These are phyloP conservation scores for Scelioninae gen. 1 DNA, from an alignment of 2,888 invertebrate species.

Conservation along the genomic window DNA sequence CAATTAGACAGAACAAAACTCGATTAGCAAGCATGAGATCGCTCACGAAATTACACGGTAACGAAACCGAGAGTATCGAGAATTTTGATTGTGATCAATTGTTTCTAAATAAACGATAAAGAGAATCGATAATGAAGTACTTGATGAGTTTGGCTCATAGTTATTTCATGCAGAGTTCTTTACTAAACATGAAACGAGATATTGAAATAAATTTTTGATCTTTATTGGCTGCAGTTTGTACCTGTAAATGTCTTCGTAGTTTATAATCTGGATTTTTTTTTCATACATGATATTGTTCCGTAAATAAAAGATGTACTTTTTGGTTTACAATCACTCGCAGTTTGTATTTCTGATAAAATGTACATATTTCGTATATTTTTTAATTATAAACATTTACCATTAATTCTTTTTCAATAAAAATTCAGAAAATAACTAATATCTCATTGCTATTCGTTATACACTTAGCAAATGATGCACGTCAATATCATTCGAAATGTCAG, in stretches of 20 bases:
- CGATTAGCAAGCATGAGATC: conserved; percentile 27
- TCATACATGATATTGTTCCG: too few species aligned
- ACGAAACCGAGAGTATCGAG: conserved; percentile 14
- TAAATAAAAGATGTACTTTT: too few species aligned
- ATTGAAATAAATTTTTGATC: too few species aligned
- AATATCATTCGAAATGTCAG: conserved; percentile 11
- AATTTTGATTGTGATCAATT: conserved; percentile 42
- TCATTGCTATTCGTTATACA: not conserved
- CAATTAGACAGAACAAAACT: conserved; percentile 27
- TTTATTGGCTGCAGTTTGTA: too few species aligned
- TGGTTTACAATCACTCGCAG: too few species aligned
- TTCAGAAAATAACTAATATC: too few species aligned
- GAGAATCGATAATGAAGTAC: conserved; percentile 21
- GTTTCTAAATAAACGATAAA: conserved; percentile 28
- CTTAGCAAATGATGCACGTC: not conserved
- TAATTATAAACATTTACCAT: not conserved
- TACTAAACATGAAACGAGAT: too few species aligned
- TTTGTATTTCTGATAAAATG: too few species aligned
- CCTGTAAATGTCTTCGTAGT: too few species aligned
- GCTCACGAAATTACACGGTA: conserved; percentile 14
- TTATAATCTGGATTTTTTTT: too few species aligned
- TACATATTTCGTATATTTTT: too few species aligned
- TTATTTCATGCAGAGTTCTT: too few species aligned
- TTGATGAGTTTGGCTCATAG: not conserved
- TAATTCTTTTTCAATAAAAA: not conserved